These are phyloP conservation scores for Spinibarbus caldwelli DNA, from an alignment of 2,797 vertebrate species.

Conservation along the genomic window DNA sequence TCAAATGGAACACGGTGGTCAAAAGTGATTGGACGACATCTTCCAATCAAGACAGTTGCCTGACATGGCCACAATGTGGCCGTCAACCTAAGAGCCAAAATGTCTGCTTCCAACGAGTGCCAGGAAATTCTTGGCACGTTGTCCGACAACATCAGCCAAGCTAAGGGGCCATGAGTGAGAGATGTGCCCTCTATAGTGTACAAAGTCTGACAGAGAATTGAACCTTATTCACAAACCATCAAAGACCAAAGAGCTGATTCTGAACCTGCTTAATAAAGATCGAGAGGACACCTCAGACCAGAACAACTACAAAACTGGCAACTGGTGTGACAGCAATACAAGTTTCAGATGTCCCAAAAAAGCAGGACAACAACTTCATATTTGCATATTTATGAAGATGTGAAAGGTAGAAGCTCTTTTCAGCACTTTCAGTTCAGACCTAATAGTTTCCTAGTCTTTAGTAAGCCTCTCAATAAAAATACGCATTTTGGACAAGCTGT, in stretches of 20 bases:
- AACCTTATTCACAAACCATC: slow-evolving; percentile 31
- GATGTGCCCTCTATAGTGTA: slow-evolving; percentile 64
- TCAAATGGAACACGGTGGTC: slow-evolving; percentile 74
- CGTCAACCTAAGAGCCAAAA: slow-evolving; percentile 85
- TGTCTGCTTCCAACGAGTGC: slow-evolving; percentile 82
- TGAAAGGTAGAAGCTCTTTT: background rate
- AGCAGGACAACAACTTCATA: background rate
- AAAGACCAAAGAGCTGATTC: slow-evolving; percentile 7
- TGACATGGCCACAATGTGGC: slow-evolving; percentile 83
- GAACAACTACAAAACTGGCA: background rate
- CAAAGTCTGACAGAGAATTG: slow-evolving; percentile 37
- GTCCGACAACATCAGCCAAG: slow-evolving; percentile 75
- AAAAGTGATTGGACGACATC: slow-evolving; percentile 81
- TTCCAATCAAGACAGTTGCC: slow-evolving; percentile 82
- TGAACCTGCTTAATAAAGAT: background rate
- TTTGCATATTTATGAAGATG: background rate
- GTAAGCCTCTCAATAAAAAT: background rate
- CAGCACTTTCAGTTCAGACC: background rate
- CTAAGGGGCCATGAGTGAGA: slow-evolving; percentile 68
- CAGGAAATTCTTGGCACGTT: slow-evolving; percentile 82
- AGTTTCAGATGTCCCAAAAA: background rate
- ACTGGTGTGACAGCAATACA: background rate
- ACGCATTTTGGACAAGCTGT: background rate
- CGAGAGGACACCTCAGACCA: background rate
- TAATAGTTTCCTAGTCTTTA: background rate